Conservation (phyloP, 2,797 vertebrate genomes). For the Cossypha niveicapilla region DNA sequence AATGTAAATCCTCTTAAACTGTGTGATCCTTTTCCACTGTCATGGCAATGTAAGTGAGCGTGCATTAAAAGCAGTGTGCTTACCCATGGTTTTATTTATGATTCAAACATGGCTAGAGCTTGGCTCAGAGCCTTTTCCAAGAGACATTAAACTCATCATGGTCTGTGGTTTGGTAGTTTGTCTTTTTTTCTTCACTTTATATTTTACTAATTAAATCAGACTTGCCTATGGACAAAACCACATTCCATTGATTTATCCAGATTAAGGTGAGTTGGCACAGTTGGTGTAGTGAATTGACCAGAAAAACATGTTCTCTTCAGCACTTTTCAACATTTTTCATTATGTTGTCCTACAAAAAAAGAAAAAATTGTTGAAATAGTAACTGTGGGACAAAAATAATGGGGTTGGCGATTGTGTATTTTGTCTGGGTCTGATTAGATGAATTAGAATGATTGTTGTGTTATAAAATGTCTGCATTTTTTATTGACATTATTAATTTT, state of each 20-base stretch:
- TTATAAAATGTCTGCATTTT: not conserved
- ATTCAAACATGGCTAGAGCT: not conserved
- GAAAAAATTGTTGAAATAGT: not conserved
- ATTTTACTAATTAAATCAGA: conserved; percentile 23
- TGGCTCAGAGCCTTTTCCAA: not conserved
- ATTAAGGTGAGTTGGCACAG: not conserved
- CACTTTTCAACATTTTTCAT: not conserved
- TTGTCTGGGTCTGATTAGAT: conserved; percentile 7
- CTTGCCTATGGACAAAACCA: not conserved
- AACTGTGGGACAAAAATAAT: not conserved
- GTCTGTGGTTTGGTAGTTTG: not conserved
- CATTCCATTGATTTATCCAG: conserved; percentile 10
- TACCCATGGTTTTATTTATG: not conserved
- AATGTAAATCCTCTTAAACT: not conserved
- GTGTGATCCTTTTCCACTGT: not conserved
- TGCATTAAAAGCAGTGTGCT: not conserved
- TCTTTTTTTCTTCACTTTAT: not conserved
- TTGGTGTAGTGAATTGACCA: not conserved
- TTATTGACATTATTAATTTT: not conserved
- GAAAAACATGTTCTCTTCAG: not conserved
- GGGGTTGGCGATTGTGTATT: not conserved
- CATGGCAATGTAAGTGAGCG: not conserved
- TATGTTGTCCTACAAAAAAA: not conserved
- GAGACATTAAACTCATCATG: not conserved
- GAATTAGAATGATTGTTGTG: not conserved